A percentile compares a stretch with the other conserved stretches of the same genome.
These are phyloP conservation scores for Mesorhabditis belari DNA, from an alignment of 2,888 invertebrate genomes.

Conservation along the genomic window DNA sequence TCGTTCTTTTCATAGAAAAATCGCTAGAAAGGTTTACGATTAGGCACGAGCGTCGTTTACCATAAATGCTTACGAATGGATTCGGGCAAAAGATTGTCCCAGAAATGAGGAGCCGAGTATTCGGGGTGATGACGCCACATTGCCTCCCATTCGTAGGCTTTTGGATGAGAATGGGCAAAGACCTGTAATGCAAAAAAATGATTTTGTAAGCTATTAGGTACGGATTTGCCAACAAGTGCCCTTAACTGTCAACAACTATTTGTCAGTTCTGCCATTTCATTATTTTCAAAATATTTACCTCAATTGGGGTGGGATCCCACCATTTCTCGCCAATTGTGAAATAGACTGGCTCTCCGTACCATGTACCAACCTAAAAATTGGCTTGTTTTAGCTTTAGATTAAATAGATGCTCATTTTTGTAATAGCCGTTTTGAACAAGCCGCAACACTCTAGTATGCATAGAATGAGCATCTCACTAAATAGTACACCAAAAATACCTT, in stretches of 20 bases:
- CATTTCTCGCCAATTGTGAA: slow-evolving; percentile 52
- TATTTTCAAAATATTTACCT: slow-evolving; percentile 15
- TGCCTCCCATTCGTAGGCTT: slow-evolving; percentile 21
- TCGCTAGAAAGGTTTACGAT: neutral
- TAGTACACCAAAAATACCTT: slow-evolving; percentile 18
- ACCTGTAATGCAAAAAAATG: too few species aligned
- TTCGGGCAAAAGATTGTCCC: slow-evolving; percentile 47
- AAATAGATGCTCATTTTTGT: too few species aligned
- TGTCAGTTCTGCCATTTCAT: too few species aligned
- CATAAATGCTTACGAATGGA: slow-evolving; percentile 33
- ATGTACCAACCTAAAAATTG: slow-evolving; percentile 51
- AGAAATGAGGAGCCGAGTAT: slow-evolving; percentile 49
- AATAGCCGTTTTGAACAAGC: too few species aligned
- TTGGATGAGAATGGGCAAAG: slow-evolving; percentile 36
- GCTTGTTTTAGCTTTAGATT: too few species aligned
- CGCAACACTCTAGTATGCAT: too few species aligned
- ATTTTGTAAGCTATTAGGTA: too few species aligned
- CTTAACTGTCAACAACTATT: too few species aligned
- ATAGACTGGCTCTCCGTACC: slow-evolving; percentile 56
- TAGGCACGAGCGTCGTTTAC: slow-evolving; percentile 15
- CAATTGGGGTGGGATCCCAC: slow-evolving; percentile 44
- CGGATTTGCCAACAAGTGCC: too few species aligned
- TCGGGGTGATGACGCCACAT: slow-evolving; percentile 45
- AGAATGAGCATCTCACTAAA: too few species aligned
- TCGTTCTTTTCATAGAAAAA: too few species aligned